A percentile compares a stretch with the other conserved stretches of the same genome.
Conservation (phyloP, 2,888 invertebrate species). For the Morpho achilles region DNA sequence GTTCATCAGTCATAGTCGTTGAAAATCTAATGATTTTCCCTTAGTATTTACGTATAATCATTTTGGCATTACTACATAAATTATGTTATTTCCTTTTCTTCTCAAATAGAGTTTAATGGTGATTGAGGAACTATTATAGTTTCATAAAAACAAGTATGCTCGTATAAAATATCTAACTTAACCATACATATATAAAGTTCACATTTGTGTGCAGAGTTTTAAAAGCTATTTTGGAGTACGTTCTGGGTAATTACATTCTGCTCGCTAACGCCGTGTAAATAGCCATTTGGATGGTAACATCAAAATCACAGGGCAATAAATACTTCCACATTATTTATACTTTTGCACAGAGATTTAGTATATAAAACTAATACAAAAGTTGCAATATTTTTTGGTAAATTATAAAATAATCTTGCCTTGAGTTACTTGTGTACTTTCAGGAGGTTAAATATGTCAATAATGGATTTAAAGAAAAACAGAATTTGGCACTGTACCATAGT, state of each 20-base stretch:
- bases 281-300: constrained; percentile 20
- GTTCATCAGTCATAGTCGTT: no score
- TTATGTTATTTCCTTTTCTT: constrained; percentile 24
- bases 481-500: no score
- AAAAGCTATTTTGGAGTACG: constrained; percentile 16
- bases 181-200: not conserved
- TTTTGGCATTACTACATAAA: constrained; percentile 24
- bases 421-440: no score
- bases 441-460: no score
- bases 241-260: constrained; percentile 21
- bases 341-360: constrained; percentile 2
- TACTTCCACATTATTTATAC: constrained; percentile 13
- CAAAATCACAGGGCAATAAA: constrained; percentile 17
- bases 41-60: constrained; percentile 18
- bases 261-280: constrained; percentile 23
- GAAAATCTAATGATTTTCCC: no score
- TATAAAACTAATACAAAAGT: not conserved
- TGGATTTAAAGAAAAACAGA: no score
- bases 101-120: constrained; percentile 24
- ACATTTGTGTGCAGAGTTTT: constrained; percentile 6
- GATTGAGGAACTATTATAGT: constrained; percentile 17
- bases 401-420: not conserved
- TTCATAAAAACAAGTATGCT: constrained; percentile 7
- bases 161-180: not conserved
- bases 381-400: not conserved